Evolutionary conservation across 92 coral and sea anemone genomes (phyloP).

Genomic region (Zoanthus sociatus): DNA sequence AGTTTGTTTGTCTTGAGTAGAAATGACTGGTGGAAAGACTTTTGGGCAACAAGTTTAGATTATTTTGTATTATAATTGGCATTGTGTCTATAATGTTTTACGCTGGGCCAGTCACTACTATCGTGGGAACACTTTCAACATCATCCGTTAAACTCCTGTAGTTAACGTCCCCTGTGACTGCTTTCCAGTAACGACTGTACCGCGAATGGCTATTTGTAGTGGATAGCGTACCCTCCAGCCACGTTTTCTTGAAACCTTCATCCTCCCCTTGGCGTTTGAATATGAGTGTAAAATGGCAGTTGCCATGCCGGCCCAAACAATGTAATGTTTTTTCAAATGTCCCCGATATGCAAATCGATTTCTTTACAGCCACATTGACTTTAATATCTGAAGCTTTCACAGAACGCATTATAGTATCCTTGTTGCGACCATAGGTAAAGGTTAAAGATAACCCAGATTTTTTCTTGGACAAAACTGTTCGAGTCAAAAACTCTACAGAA

Average conservation of each 20-base stretch:
- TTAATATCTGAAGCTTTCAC: constrained; percentile 10
- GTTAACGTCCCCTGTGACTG: background rate
- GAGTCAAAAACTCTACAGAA: constrained; percentile 12
- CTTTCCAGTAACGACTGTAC: constrained; percentile 28
- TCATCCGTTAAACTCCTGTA: background rate
- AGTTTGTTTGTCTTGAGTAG: no score
- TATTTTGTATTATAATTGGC: no score
- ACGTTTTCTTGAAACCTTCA: background rate
- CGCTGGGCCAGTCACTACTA: constrained; percentile 25
- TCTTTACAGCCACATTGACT: background rate
- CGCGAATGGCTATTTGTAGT: background rate
- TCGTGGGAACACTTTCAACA: background rate
- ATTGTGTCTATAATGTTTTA: no score
- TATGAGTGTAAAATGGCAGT: constrained; percentile 11
- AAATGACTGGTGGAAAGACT: no score
- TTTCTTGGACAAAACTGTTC: constrained; percentile 8
- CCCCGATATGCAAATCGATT: constrained; percentile 21
- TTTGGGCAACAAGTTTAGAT: no score
- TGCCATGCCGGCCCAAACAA: constrained; percentile 7
- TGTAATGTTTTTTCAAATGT: constrained; percentile 1
- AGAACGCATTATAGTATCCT: background rate
- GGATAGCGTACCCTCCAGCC: constrained; percentile 5
- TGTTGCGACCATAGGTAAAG: background rate
- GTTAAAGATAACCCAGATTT: background rate
- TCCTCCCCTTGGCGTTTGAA: background rate